A percentile compares a stretch with the other conserved stretches of the same genome.
These are phyloP conservation scores for Archilochus colubris DNA, from an alignment of 2,113 vertebrate species.

Conservation along the genomic window DNA sequence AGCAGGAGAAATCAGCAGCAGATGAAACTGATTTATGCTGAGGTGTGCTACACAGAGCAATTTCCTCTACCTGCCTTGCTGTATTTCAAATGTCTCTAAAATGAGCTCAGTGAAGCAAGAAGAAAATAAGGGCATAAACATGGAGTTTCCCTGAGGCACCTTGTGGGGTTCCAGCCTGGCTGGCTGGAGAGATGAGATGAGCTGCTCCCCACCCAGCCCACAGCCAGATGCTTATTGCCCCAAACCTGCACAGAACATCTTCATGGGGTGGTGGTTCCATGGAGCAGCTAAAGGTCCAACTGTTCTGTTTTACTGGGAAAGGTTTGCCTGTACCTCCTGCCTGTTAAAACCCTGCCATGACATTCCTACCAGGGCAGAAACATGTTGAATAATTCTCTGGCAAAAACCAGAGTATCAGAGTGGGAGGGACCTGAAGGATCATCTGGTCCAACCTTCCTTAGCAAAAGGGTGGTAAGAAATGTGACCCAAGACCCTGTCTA, in stretches of 20 bases:
- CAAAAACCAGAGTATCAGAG: neutral
- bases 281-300: neutral
- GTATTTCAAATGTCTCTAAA: neutral
- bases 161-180: neutral
- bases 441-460: too few relatives aligned
- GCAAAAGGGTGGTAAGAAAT: too few relatives aligned
- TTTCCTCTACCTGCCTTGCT: neutral
- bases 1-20: neutral
- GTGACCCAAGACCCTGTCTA: too few relatives aligned
- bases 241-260: neutral
- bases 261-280: rapidly evolving
- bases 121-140: neutral
- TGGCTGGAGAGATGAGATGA: neutral
- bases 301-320: neutral
- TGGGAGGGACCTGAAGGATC: too few relatives aligned
- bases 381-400: neutral
- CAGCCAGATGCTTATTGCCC: neutral
- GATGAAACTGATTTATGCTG: neutral
- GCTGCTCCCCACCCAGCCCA: neutral
- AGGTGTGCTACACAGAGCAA: neutral
- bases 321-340: neutral
- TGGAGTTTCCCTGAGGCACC: neutral
- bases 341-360: neutral
- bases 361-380: neutral
- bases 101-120: neutral